Evolutionary conservation across 2,888 invertebrate genomes (phyloP).

Genomic region (Pseudococcus jackbeardsleyi): DNA sequence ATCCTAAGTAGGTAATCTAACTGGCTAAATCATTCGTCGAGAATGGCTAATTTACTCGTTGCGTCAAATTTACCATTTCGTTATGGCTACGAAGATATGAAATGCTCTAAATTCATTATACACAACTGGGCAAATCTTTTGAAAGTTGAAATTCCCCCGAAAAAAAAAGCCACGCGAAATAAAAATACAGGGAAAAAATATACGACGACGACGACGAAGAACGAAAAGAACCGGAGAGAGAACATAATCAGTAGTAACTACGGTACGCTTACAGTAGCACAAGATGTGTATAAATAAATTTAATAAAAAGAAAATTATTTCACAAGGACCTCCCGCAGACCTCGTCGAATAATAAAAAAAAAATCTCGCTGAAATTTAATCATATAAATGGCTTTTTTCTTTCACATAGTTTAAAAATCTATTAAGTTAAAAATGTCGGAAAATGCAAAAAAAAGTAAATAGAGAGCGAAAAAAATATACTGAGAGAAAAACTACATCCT

Average conservation of each 20-base stretch:
- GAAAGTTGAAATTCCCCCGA: neutral
- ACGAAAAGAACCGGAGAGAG: neutral
- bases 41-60: conserved; percentile 9
- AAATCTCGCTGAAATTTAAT: conserved; percentile 43
- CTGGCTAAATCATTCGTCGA: neutral
- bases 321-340: conserved; percentile 26
- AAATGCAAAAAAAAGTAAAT: conserved; percentile 23
- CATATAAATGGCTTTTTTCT: conserved; percentile 50
- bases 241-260: conserved; percentile 34
- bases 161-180: conserved; percentile 2
- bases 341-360: conserved; percentile 26
- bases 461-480: neutral
- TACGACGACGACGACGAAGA: neutral
- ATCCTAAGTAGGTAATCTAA: neutral
- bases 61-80: conserved; percentile 20
- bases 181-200: neutral
- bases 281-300: conserved; percentile 36
- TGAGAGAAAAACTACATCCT: conserved; percentile 32
- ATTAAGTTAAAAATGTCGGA: conserved; percentile 52
- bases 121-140: conserved; percentile 26
- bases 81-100: conserved; percentile 7
- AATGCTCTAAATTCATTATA: conserved; percentile 25
- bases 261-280: neutral
- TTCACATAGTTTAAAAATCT: conserved; percentile 45
- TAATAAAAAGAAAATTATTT: conserved; percentile 46